Evolutionary conservation across 35 echinoderm and acorn worm species (phyloP).

Genomic region (Chiridota heheva): DNA sequence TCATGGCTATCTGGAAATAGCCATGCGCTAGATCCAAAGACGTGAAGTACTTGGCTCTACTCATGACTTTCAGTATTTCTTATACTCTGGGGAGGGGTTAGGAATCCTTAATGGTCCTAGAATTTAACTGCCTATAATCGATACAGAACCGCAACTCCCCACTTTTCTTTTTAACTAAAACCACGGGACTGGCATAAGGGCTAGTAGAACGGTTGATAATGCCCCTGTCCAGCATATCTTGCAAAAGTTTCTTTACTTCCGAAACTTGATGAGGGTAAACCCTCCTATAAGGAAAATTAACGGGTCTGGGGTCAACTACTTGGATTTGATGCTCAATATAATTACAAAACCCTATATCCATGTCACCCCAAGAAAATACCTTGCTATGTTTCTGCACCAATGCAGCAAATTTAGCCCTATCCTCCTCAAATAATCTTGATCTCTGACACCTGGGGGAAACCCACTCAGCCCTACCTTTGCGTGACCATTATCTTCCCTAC

Average conservation of each 20-base stretch:
- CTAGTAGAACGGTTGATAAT: constrained; percentile 69
- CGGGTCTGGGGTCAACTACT: constrained; percentile 49
- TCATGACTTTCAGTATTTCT: constrained; percentile 58
- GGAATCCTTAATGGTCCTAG: constrained; percentile 24
- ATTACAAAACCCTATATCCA: constrained; percentile 65
- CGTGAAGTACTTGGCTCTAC: constrained; percentile 54
- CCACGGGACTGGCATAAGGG: constrained; percentile 31
- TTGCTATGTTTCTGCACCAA: neutral
- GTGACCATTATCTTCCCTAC: too few relatives aligned
- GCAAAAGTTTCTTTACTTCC: constrained; percentile 37
- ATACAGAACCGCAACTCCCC: constrained; percentile 52
- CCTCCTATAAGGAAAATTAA: constrained; percentile 30
- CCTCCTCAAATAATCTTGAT: too few relatives aligned
- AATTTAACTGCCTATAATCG: constrained; percentile 52
- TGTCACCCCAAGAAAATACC: constrained; percentile 54
- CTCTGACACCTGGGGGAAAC: too few relatives aligned
- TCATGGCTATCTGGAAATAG: constrained; percentile 39
- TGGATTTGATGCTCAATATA: constrained; percentile 47
- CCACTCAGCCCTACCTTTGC: too few relatives aligned
- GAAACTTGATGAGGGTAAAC: constrained; percentile 54
- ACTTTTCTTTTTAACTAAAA: constrained; percentile 43
- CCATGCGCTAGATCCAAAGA: constrained; percentile 71
- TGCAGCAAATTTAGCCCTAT: too few relatives aligned
- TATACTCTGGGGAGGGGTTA: constrained; percentile 48
- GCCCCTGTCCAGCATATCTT: constrained; percentile 46